Percentiles rank a stretch among this genome's conserved stretches.
Conservation (phyloP, 1,140 invertebrate genomes). For the Philotrypesis tridentata region DNA sequence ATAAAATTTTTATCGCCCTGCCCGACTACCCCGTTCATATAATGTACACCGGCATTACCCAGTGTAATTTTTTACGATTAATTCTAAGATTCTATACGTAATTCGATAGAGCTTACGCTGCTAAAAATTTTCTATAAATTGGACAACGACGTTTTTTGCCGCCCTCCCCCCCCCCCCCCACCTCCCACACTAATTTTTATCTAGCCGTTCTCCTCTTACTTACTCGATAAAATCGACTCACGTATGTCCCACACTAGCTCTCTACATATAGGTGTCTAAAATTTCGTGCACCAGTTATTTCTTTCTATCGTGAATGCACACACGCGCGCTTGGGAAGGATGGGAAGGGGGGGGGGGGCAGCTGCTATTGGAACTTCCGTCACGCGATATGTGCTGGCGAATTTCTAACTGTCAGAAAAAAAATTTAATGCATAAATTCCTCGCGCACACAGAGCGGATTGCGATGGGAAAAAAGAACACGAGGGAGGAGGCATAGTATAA, state of each 20-base stretch:
- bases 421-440: neutral
- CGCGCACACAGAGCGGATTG: neutral
- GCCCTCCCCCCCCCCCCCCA: too few species aligned
- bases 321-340: too few species aligned
- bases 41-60: constrained; percentile 2
- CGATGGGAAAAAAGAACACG: neutral
- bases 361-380: too few species aligned
- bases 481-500: too few species aligned
- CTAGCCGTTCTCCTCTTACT: too few species aligned
- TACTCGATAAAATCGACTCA: too few species aligned
- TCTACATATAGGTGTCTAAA: neutral
- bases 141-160: neutral
- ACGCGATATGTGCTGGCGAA: too few species aligned
- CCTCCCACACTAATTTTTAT: too few species aligned
- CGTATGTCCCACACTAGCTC: too few species aligned
- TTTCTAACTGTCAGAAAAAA: neutral
- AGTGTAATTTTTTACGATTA: constrained; percentile 33
- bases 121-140: neutral
- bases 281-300: neutral
- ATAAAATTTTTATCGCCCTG: constrained; percentile 31
- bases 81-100: constrained; percentile 16
- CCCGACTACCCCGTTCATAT: neutral
- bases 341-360: too few species aligned
- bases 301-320: neutral
- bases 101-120: constrained; percentile 16